A percentile compares a stretch with the other conserved stretches of the same genome.
Evolutionary conservation across 1,140 invertebrate species (phyloP).

Genomic region (Drosophila bocqueti): DNA sequence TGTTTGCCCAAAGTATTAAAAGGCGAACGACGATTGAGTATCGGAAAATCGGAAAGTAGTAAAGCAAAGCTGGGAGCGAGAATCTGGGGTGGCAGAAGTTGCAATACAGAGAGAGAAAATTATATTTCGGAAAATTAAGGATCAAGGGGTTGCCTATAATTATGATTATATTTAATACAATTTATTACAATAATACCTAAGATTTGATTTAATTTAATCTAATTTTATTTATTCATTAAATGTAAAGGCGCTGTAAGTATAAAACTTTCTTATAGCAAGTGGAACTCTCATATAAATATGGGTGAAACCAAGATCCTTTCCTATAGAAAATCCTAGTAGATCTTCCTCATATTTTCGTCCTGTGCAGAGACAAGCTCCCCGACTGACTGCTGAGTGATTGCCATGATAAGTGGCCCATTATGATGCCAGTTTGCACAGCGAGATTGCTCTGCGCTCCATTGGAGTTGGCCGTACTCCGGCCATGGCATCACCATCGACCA

Average conservation of each 20-base stretch:
- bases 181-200: too few relatives aligned
- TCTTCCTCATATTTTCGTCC: not conserved
- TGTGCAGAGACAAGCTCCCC: slow-evolving; percentile 30
- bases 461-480: slow-evolving; percentile 46
- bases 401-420: slow-evolving; percentile 83
- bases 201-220: too few relatives aligned
- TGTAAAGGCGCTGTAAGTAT: too few relatives aligned
- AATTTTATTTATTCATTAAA: too few relatives aligned
- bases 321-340: not conserved
- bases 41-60: slow-evolving; percentile 78
- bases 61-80: slow-evolving; percentile 65
- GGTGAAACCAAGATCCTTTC: not conserved
- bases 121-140: not conserved
- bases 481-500: slow-evolving; percentile 18
- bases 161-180: too few relatives aligned
- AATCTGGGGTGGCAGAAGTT: slow-evolving; percentile 35
- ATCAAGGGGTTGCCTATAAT: not conserved
- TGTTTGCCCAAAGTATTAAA: slow-evolving; percentile 83
- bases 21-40: slow-evolving; percentile 80
- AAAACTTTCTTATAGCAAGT: too few relatives aligned
- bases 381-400: slow-evolving; percentile 78
- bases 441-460: slow-evolving; percentile 71
- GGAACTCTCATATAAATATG: not conserved
- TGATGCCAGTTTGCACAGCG: slow-evolving; percentile 79
- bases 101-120: slow-evolving; percentile 18